Evolutionary conservation across 30 jellyfish, hydroid and myxozoan species (phyloP).

Genomic region (Hydra vulgaris): DNA sequence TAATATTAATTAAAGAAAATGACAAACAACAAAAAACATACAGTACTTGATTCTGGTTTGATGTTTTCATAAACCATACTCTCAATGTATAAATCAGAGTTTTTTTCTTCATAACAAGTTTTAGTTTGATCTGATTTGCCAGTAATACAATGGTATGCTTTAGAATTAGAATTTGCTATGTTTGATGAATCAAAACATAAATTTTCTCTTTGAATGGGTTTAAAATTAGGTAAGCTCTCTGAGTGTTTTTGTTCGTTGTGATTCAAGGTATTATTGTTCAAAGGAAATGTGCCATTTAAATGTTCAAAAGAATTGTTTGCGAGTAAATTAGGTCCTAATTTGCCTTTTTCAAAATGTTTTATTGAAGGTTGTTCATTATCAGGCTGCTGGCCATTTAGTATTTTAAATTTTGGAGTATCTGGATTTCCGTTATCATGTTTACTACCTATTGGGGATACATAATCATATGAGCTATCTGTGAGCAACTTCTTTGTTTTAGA

Average conservation of each 20-base stretch:
- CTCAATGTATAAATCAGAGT: neutral
- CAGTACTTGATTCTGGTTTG: neutral
- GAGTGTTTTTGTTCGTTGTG: neutral
- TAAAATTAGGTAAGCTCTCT: neutral
- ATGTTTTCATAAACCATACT: neutral
- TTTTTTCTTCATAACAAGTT: neutral
- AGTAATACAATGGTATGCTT: neutral
- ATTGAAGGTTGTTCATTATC: neutral
- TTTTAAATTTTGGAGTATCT: neutral
- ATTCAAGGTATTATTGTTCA: neutral
- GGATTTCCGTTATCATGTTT: neutral
- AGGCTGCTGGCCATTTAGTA: neutral
- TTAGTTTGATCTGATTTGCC: neutral
- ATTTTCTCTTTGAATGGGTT: neutral
- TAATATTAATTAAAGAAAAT: too few relatives aligned
- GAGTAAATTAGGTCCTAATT: neutral
- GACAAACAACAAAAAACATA: neutral
- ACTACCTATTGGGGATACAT: neutral
- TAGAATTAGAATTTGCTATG: neutral
- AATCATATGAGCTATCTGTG: neutral
- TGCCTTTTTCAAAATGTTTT: neutral
- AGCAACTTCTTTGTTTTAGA: neutral
- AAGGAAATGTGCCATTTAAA: neutral
- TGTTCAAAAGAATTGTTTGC: neutral
- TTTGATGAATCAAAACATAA: neutral